Conservation (phyloP, 2,888 invertebrate species). For the Caenorhabditis imperialis region DNA sequence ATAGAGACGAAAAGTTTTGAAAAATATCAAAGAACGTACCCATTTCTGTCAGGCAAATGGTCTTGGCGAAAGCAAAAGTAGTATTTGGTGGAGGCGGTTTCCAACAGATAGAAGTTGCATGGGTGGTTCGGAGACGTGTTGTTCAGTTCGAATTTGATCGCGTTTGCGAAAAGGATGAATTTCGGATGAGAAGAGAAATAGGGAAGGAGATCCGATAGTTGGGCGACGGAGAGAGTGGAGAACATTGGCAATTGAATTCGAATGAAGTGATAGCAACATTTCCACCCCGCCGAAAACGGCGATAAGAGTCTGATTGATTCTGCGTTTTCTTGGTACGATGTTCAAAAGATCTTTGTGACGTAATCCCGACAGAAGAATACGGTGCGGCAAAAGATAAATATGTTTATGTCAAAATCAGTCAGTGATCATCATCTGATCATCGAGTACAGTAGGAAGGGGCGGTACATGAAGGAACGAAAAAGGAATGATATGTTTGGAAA, state of each 20-base stretch:
- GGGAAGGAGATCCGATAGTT: slow-evolving; percentile 3
- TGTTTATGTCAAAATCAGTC: too few relatives aligned
- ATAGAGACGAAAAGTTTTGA: neutral
- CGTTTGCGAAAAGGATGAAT: slow-evolving; percentile 24
- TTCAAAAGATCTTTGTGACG: too few relatives aligned
- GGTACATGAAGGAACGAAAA: too few relatives aligned
- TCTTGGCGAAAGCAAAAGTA: slow-evolving; percentile 25
- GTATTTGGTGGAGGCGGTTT: slow-evolving; percentile 1
- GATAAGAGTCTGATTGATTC: too few relatives aligned
- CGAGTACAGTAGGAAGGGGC: too few relatives aligned
- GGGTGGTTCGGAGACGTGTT: slow-evolving; percentile 12
- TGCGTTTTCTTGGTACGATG: too few relatives aligned
- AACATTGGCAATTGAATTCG: neutral
- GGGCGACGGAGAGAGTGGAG: neutral
- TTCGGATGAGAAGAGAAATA: slow-evolving; percentile 10
- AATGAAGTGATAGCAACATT: too few relatives aligned
- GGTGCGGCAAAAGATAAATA: too few relatives aligned
- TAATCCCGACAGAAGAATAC: too few relatives aligned
- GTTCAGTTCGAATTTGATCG: slow-evolving; percentile 14
- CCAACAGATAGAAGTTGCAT: slow-evolving; percentile 18
- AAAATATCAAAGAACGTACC: slow-evolving; percentile 4
- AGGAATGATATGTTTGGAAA: too few relatives aligned
- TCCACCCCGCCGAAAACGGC: too few relatives aligned
- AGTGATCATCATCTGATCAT: too few relatives aligned
- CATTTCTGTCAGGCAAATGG: neutral